These are phyloP conservation scores for Timema podura DNA, from an alignment of 2,888 invertebrate genomes.

Conservation along the genomic window DNA sequence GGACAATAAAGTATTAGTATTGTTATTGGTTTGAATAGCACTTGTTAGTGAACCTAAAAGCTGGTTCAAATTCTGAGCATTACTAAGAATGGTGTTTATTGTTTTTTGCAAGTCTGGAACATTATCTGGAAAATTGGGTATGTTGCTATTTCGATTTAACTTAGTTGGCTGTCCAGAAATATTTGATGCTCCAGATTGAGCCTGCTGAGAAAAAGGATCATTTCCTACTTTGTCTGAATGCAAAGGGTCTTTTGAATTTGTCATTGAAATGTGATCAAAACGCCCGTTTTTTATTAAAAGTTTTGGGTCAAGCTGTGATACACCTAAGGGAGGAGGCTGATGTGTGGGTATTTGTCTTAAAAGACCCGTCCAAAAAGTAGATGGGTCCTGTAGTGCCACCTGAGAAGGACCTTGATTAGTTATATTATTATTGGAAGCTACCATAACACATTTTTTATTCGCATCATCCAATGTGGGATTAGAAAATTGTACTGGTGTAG, in stretches of 20 bases:
- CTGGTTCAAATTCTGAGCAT: slow-evolving; percentile 42
- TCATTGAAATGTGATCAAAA: slow-evolving; percentile 25
- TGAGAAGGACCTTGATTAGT: slow-evolving; percentile 6
- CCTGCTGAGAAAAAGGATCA: slow-evolving; percentile 29
- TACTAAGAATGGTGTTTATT: slow-evolving; percentile 40
- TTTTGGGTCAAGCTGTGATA: slow-evolving; percentile 24
- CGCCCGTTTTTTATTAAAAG: slow-evolving; percentile 24
- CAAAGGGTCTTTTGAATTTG: slow-evolving; percentile 27
- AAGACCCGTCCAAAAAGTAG: slow-evolving; percentile 31
- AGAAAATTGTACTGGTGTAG: slow-evolving; percentile 30
- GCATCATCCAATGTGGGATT: slow-evolving; percentile 28
- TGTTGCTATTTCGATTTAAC: slow-evolving; percentile 25
- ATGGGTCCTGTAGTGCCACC: slow-evolving; percentile 23
- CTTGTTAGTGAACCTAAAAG: slow-evolving; percentile 38
- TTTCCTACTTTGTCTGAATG: slow-evolving; percentile 20
- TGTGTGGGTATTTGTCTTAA: slow-evolving; percentile 27
- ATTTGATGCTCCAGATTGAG: slow-evolving; percentile 23
- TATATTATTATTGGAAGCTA: background rate
- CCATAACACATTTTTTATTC: slow-evolving; percentile 15
- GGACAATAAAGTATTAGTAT: slow-evolving; percentile 19
- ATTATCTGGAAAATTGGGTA: slow-evolving; percentile 23
- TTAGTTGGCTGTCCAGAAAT: slow-evolving; percentile 27
- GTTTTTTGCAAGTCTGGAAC: slow-evolving; percentile 40
- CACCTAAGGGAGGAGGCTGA: slow-evolving; percentile 16
- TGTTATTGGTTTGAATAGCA: slow-evolving; percentile 32